Evolutionary conservation across 2,113 vertebrate species (phyloP).

Genomic region (Boleophthalmus pectinirostris): DNA sequence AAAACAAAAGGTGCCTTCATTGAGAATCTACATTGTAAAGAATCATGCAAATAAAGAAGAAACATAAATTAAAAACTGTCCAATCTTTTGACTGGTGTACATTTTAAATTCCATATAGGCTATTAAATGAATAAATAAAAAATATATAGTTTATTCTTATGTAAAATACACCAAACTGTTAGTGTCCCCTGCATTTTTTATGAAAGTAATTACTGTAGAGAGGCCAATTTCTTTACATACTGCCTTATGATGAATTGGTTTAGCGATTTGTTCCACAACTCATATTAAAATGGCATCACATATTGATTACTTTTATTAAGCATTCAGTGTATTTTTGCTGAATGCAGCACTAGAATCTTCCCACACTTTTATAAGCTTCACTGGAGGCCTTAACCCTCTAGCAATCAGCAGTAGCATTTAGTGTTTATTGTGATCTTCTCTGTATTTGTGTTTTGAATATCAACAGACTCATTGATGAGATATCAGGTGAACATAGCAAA

Average conservation of each 20-base stretch:
- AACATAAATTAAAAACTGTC: too few relatives aligned
- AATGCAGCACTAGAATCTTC: neutral
- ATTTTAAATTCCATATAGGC: too few relatives aligned
- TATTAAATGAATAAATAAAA: too few relatives aligned
- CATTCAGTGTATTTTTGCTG: neutral
- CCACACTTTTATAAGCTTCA: neutral
- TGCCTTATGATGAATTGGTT: neutral
- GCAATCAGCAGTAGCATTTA: constrained; percentile 1
- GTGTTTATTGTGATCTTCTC: neutral
- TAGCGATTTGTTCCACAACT: neutral
- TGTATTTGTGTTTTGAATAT: constrained; percentile 11
- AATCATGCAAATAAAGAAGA: too few relatives aligned
- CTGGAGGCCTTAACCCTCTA: constrained; percentile 9
- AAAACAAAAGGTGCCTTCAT: too few relatives aligned
- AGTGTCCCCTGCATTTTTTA: too few relatives aligned
- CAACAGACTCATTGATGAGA: neutral
- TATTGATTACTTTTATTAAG: neutral
- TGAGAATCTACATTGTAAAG: too few relatives aligned
- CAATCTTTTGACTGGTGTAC: too few relatives aligned
- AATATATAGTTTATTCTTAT: too few relatives aligned
- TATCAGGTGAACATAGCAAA: neutral
- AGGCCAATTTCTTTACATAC: neutral
- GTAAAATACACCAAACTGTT: too few relatives aligned
- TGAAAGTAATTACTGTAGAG: too few relatives aligned
- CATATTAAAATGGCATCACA: too few relatives aligned